Evolutionary conservation across 2,797 vertebrate genomes (phyloP), one percentile per base, ranked within the genome.

Genomic region (Aselliscus stoliczkanus): DNA sequence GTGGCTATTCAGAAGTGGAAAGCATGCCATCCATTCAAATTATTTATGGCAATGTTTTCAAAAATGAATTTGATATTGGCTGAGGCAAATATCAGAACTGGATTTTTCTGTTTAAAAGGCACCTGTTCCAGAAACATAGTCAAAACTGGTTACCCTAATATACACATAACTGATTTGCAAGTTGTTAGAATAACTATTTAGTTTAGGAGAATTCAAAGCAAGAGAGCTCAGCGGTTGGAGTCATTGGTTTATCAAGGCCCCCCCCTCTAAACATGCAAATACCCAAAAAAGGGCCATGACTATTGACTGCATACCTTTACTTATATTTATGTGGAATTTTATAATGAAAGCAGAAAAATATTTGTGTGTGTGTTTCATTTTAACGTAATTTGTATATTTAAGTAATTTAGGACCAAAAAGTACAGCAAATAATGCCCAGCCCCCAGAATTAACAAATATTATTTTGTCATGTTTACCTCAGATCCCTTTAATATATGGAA

Each of bases 101-200:
- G 90, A 88, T 77, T 69, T 96, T 92, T 86, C 60, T 72, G 23
- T 94, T 70, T 73, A 50, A 93, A 96, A 92, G 52, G 56, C 88
- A 96, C 90, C 88, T 96, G 93, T 82, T 97, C 20, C 52, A 64
- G n/a, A 90, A 95, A 93, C 13, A 65, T 13, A 65, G 64, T 39
- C 62, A 73, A 82, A 81, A 94, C 31, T 7, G 88, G 60, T 70
- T 37, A 58, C 3, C 56, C 84, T 80, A 44, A 92, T 23, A 82
- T 42, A 34, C 4, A 80, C 17, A 73, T 4, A 72, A 70, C n/a
- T 42, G 58, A 84, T 75, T 27, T 29, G 11, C 6, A 95, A 73
- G 18, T 29, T 73, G 34, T 70, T 25, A 93, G 20, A 95, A 72
- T n/a, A 47, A 81, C 76, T 77, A 76, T 44, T 29, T 60, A 10